Percentiles rank a stretch among this genome's conserved stretches.
These are phyloP conservation scores for Boulengeromyrus knoepffleri DNA, from an alignment of 2,113 vertebrate genomes.

Conservation along the genomic window DNA sequence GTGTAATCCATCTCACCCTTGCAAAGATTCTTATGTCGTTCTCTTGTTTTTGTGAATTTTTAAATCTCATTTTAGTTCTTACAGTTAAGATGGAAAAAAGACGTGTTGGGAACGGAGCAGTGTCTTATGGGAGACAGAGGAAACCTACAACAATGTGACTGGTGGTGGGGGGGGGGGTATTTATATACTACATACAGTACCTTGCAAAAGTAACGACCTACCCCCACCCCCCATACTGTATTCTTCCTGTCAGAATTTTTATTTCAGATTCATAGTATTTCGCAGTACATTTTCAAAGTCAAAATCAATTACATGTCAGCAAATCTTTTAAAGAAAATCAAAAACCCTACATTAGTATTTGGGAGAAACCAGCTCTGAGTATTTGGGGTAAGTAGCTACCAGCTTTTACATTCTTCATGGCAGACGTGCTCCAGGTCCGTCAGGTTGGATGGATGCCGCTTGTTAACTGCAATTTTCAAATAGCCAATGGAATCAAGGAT, in stretches of 20 bases:
- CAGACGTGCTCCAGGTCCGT: neutral
- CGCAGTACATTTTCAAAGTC: neutral
- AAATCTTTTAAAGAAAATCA: neutral
- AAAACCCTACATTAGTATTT: neutral
- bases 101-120: neutral
- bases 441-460: neutral
- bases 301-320: neutral
- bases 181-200: neutral
- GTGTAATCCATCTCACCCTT: neutral
- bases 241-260: neutral
- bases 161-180: neutral
- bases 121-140: neutral
- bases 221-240: neutral
- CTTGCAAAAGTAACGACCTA: neutral
- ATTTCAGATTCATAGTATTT: neutral
- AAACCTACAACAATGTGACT: neutral
- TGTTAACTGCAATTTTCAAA: neutral
- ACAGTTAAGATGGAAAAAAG: neutral
- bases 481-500: neutral
- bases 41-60: neutral
- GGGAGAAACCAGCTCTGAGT: neutral
- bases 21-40: neutral
- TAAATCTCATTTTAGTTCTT: neutral
- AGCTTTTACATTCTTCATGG: neutral
- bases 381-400: neutral